A percentile compares a stretch with the other conserved stretches of the same genome.
phyloP scores from a whole-genome alignment of 2,797 vertebrate species.

The Darevskia mixta region DNA sequence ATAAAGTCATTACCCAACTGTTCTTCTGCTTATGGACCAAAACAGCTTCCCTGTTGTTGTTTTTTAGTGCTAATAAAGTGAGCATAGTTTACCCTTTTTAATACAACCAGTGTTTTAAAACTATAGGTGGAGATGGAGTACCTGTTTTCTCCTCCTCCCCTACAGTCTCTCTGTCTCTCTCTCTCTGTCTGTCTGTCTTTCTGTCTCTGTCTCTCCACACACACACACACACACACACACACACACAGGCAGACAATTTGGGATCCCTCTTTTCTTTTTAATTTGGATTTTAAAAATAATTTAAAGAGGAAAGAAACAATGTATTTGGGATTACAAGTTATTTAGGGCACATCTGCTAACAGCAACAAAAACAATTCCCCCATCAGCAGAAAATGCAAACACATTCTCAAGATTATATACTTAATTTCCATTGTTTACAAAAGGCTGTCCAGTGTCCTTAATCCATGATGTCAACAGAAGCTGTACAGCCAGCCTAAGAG shows the following conservation, averaged over 20 bases:
- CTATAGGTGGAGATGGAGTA: not conserved
- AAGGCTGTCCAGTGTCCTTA: constrained; percentile 1
- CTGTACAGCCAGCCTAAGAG: constrained; percentile 5
- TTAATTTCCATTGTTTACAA: not conserved
- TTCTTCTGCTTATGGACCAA: no score
- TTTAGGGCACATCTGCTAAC: constrained; percentile 71
- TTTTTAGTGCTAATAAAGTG: rapidly evolving
- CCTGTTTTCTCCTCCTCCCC: not conserved
- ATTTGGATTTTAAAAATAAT: constrained; percentile 63
- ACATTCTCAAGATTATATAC: constrained; percentile 58
- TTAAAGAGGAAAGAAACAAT: constrained; percentile 43
- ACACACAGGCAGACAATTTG: constrained; percentile 33
- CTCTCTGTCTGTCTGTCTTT: no score
- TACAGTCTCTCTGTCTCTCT: not conserved
- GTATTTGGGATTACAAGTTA: constrained; percentile 67
- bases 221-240: constrained; percentile 38
- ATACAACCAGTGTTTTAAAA: not conserved
- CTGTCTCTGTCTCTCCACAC: no score
- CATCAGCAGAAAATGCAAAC: constrained; percentile 53
- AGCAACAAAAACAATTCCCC: constrained; percentile 52
- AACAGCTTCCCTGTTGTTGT: no score
- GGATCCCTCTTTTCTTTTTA: constrained; percentile 48
- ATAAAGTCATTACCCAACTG: not conserved
- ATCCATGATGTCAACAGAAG: not conserved
- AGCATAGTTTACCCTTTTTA: not conserved